A percentile compares a stretch with the other conserved stretches of the same genome.
These are phyloP conservation scores for Gerosis bhagava DNA, from an alignment of 2,888 invertebrate genomes.

Conservation along the genomic window DNA sequence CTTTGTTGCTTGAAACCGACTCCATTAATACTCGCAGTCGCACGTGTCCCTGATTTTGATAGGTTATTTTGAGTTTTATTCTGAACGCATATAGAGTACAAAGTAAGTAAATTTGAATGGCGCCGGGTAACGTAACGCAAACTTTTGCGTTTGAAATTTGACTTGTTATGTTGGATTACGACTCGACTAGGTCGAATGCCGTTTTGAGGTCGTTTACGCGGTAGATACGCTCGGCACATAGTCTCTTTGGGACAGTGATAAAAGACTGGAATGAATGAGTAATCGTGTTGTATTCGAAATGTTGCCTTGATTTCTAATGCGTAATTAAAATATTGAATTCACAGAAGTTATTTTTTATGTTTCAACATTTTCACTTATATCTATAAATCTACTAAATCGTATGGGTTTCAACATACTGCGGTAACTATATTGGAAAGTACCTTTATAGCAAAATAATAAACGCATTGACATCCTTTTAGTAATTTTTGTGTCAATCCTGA, in stretches of 20 bases:
- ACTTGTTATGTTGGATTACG: conserved; percentile 76
- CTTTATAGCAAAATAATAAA: no score
- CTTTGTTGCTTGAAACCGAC: conserved; percentile 56
- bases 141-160: conserved; percentile 76
- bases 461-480: no score
- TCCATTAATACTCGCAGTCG: conserved; percentile 81
- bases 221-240: conserved; percentile 42
- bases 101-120: conserved; percentile 38
- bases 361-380: no score
- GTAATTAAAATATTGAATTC: conserved; percentile 70
- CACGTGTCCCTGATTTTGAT: conserved; percentile 64
- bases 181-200: conserved; percentile 77
- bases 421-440: no score
- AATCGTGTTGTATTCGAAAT: conserved; percentile 50
- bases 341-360: no score
- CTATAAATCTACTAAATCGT: no score
- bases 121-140: conserved; percentile 62
- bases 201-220: conserved; percentile 78
- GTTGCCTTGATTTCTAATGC: conserved; percentile 46
- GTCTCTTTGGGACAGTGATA: conserved; percentile 41
- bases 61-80: conserved; percentile 54
- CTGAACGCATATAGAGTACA: conserved; percentile 36
- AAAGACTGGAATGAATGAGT: conserved; percentile 51
- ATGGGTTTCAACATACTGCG: no score
- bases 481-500: no score